Base-by-base conservation (phyloP, 2,797 vertebrate genomes). In the Anolis apletophallus region DNA sequence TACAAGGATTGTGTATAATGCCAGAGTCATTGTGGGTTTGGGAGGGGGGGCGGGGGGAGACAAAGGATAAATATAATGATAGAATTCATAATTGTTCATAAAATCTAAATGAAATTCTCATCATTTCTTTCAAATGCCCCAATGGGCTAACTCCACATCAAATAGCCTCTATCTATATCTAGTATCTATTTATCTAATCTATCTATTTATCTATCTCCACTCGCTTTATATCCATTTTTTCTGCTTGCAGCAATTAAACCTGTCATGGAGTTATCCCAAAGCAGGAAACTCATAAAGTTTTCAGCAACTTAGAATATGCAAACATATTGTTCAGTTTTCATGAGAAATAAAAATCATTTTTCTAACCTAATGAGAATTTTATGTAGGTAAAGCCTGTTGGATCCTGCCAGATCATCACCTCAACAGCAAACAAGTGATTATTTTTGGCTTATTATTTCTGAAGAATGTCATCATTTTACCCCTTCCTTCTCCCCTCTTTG, bases 371-470 rank as follows among this genome's bases (percentile, higher is more conserved):
- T 4, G 3, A 0, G 0, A 55, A 19, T 73, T 54, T 1, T 81
- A 32, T 8, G 36, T 13, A 87, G 86, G 40, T 79, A 83, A 68
- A 78, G 9, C 55, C 21, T 84, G 8, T 1, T 85, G 68, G 83
- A 84, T 73, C 3, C 73, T 83, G 64, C 23, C 83, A 75, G 79
- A 80, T 1, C 26, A 68, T 76, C 46, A 91, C 67, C 4, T 80
- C 81, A 85, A n/a, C 4, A 80, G 78, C 8, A 85, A 83, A 8
- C 16, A 86, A n/a, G n/a, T 77, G 55, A 87, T 57, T 83, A 88
- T 90, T 85, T 79, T 12, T 86, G 88, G 11, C 77, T 34, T 85
- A 81, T 81, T 87, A 87, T 81, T 81, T 81, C 54, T 67, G 79
- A 87, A 50, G 26, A 54, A 78, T 86, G 61, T 54, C 55, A 88